Conservation (phyloP, 2,797 vertebrate genomes). For the Lithobates pipiens region DNA sequence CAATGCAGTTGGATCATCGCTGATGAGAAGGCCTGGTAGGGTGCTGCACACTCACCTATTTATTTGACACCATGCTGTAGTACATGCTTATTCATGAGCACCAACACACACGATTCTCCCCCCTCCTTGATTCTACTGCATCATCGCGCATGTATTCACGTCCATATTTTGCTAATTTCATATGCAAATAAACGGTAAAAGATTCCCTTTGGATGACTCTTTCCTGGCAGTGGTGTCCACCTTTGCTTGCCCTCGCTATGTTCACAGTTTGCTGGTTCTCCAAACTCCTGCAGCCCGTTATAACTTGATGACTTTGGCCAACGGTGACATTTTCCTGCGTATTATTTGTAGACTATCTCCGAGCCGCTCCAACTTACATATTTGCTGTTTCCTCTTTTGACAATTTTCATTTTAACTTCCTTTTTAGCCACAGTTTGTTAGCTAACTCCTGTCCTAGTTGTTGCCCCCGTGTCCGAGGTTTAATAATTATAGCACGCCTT, state of each 20-base stretch:
- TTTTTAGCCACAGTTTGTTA: background rate
- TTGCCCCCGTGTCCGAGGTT: background rate
- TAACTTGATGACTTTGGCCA: conserved; percentile 18
- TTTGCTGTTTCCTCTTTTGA: conserved; percentile 46
- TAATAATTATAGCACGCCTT: conserved; percentile 14
- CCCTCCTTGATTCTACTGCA: no score
- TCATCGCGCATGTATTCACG: no score
- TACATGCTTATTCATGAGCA: no score
- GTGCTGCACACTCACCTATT: no score
- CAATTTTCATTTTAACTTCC: conserved; percentile 27
- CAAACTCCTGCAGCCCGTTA: background rate
- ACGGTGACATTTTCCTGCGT: conserved; percentile 12
- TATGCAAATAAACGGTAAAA: background rate
- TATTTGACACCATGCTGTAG: no score
- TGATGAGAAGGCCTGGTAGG: no score
- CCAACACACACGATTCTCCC: no score
- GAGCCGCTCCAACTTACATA: conserved; percentile 6
- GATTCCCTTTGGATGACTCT: background rate
- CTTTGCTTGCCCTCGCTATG: background rate
- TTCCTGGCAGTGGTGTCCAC: background rate
- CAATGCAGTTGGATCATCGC: no score
- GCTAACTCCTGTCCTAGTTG: background rate
- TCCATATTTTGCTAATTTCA: background rate
- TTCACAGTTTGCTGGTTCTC: background rate
- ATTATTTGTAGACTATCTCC: conserved; percentile 17